Percentiles rank a stretch among this genome's conserved stretches.
These are phyloP conservation scores for Steinernema feltiae DNA, from an alignment of 1,140 invertebrate genomes.

Conservation along the genomic window DNA sequence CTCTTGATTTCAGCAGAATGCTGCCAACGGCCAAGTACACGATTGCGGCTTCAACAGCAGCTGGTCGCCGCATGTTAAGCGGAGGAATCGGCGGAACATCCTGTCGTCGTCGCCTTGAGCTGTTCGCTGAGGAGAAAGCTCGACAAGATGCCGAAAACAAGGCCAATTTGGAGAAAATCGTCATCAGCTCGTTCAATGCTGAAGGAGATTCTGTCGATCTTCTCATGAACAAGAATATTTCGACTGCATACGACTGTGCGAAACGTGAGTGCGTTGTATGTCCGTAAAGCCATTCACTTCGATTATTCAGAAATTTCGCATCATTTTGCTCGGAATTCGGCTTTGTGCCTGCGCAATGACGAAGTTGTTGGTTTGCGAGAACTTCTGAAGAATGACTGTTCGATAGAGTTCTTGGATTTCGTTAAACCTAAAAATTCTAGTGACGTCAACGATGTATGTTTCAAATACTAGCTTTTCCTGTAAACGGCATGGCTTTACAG, in stretches of 20 bases:
- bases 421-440: not conserved
- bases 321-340: not conserved
- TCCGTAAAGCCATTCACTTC: not conserved
- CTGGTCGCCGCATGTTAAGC: not conserved
- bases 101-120: not conserved
- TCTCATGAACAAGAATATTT: conserved; percentile 4
- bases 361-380: not conserved
- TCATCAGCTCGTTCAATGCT: not conserved
- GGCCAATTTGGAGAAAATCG: not conserved
- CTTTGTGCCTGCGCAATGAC: not conserved
- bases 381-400: not conserved
- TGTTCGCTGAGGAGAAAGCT: not conserved
- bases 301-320: not conserved
- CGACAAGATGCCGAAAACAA: not conserved
- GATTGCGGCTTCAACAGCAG: not conserved
- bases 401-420: not conserved
- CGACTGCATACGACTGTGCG: not conserved
- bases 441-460: not conserved
- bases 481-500: not conserved
- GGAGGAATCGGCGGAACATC: not conserved
- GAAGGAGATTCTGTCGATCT: not conserved
- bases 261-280: not conserved
- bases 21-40: not conserved
- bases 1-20: not conserved
- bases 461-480: not conserved